A percentile compares a stretch with the other conserved stretches of the same genome.
Evolutionary conservation across 2,113 vertebrate genomes (phyloP).

Genomic region (Nothobranchius kuhntae): DNA sequence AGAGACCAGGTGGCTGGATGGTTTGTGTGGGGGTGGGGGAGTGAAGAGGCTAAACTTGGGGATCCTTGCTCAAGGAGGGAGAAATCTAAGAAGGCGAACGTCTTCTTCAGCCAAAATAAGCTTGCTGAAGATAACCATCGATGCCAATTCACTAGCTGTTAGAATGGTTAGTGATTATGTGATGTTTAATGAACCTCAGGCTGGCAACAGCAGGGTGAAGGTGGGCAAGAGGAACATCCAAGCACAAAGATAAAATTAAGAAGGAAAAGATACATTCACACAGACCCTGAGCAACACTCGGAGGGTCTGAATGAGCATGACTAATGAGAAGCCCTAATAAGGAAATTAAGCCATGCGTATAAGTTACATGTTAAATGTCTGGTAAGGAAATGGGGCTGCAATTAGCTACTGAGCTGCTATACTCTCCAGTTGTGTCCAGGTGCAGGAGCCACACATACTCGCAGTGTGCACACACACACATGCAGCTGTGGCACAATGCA

Average conservation of each 20-base stretch:
- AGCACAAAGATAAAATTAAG: conserved; percentile 3
- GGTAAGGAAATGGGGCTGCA: conserved; percentile 41
- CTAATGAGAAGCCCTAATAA: conserved; percentile 35
- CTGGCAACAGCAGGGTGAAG: conserved; percentile 51
- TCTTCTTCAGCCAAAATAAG: conserved; percentile 63
- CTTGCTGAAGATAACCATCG: conserved; percentile 42
- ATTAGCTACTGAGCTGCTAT: conserved; percentile 63
- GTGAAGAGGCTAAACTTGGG: conserved; percentile 25
- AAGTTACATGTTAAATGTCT: conserved; percentile 54
- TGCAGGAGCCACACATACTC: conserved; percentile 42
- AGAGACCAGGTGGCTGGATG: conserved; percentile 67
- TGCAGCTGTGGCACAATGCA: conserved; percentile 66
- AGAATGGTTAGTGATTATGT: conserved; percentile 19
- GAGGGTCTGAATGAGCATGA: conserved; percentile 30
- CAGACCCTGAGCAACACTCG: conserved; percentile 1
- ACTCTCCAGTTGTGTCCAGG: conserved; percentile 63
- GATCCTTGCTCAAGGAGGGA: conserved; percentile 29
- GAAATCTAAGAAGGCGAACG: conserved; percentile 54
- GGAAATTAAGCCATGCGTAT: conserved; percentile 44
- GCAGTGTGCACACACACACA: conserved; percentile 20
- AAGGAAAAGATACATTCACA: conserved; percentile 18
- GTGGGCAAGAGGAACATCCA: background rate
- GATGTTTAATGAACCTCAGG: conserved; percentile 67
- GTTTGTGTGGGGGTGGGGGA: conserved; percentile 20
- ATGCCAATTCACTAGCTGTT: conserved; percentile 56